Evolutionary conservation across 2,113 vertebrate genomes (phyloP).

Genomic region (Brachirus orientalis): DNA sequence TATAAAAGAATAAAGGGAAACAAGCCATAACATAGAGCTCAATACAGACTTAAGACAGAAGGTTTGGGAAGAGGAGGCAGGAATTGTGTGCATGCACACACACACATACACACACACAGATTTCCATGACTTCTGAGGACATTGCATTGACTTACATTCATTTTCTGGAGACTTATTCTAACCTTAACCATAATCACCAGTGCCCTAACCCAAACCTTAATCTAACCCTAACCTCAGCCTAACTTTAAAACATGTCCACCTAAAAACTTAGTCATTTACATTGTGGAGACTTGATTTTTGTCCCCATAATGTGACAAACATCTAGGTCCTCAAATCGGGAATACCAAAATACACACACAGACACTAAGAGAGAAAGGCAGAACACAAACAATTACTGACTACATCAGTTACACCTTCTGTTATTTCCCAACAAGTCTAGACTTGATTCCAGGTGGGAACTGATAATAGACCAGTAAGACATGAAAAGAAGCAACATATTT

Average conservation of each 20-base stretch:
- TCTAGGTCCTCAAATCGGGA: no score
- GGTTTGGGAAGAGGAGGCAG: conserved; percentile 9
- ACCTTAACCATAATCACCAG: no score
- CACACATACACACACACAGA: not conserved
- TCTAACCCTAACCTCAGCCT: no score
- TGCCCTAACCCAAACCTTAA: no score
- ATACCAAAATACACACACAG: no score
- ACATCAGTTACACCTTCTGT: conserved; percentile 47
- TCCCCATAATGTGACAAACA: no score
- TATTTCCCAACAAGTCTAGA: conserved; percentile 57
- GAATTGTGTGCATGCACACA: not conserved
- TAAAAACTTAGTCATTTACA: no score
- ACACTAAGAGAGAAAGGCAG: not conserved
- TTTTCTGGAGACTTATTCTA: no score
- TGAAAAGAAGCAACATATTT: not conserved
- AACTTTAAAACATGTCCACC: no score
- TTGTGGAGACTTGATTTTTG: no score
- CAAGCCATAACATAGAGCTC: conserved; percentile 8
- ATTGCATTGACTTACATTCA: no score
- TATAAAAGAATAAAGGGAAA: not conserved
- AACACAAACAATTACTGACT: conserved; percentile 22
- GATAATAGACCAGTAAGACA: not conserved
- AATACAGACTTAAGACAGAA: conserved; percentile 5
- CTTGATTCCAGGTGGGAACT: conserved; percentile 40
- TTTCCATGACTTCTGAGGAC: no score